Evolutionary conservation across 2,797 vertebrate genomes (phyloP).

Genomic region (Cephalopachus bancanus): DNA sequence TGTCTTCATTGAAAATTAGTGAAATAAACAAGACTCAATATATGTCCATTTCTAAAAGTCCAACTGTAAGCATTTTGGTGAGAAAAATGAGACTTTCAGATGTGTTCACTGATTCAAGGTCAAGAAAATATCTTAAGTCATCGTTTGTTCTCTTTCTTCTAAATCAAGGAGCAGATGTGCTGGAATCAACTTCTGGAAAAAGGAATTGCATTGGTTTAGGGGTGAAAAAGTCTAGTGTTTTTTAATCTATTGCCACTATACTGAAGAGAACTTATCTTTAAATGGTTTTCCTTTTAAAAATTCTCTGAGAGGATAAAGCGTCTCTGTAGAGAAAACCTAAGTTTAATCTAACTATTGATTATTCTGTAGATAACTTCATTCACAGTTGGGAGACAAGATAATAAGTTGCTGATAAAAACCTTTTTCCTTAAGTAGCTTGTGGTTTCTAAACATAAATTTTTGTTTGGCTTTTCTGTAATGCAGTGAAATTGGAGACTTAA

Average conservation of each 20-base stretch:
- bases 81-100: constrained; percentile 6
- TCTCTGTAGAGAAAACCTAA: not conserved
- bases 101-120: not conserved
- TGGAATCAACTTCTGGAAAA: not conserved
- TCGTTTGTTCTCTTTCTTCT: not conserved
- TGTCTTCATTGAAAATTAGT: constrained; percentile 9
- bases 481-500: constrained; percentile 33
- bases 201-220: not conserved
- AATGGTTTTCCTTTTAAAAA: not conserved
- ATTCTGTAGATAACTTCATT: constrained; percentile 24
- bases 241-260: not conserved
- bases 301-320: not conserved
- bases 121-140: not conserved
- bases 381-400: not conserved
- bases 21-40: not conserved
- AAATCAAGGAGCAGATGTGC: not conserved
- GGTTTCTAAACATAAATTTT: constrained; percentile 31
- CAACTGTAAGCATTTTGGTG: not conserved
- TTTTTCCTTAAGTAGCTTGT: not conserved
- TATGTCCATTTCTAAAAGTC: not conserved
- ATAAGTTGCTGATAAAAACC: not conserved
- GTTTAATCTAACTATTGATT: constrained; percentile 2
- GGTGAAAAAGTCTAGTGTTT: not conserved
- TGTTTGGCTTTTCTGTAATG: constrained; percentile 35
- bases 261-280: not conserved